These are phyloP conservation scores for Drosophila repleta DNA, from an alignment of 1,140 invertebrate species.

Conservation along the genomic window DNA sequence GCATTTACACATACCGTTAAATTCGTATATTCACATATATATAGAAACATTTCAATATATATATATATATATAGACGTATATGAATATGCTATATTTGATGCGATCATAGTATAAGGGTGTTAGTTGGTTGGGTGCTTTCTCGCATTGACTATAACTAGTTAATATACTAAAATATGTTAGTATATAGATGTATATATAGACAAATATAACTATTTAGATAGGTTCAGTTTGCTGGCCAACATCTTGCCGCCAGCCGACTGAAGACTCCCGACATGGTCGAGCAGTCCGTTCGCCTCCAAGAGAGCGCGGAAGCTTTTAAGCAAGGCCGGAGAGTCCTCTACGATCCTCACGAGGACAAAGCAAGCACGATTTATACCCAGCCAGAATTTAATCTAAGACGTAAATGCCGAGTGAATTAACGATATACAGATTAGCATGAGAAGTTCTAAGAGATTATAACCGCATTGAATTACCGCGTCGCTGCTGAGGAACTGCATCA, in stretches of 20 bases:
- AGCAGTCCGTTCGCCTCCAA: conserved; percentile 40
- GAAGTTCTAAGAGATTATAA: background rate
- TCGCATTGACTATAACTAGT: conserved; percentile 8
- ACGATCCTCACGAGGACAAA: conserved; percentile 86
- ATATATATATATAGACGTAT: too few species aligned
- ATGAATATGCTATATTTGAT: too few species aligned
- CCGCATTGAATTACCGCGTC: conserved; percentile 49
- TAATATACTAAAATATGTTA: background rate
- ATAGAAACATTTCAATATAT: too few species aligned
- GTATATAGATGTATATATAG: background rate
- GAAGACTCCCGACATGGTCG: conserved; percentile 82
- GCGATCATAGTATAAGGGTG: too few species aligned
- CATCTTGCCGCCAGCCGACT: conserved; percentile 84
- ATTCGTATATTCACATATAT: too few species aligned
- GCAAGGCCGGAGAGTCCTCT: conserved; percentile 83
- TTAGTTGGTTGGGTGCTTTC: too few species aligned
- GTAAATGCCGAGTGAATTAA: background rate
- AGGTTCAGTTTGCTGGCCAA: conserved; percentile 84
- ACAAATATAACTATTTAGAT: background rate
- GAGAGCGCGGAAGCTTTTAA: conserved; percentile 7
- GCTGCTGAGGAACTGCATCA: conserved; percentile 82
- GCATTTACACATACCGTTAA: too few species aligned
- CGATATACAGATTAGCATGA: too few species aligned
- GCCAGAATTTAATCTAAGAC: conserved; percentile 85
- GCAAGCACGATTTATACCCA: conserved; percentile 86